A percentile compares a stretch with the other conserved stretches of the same genome.
Evolutionary conservation across 1,140 invertebrate genomes (phyloP).

Genomic region (Drosophila erecta): DNA sequence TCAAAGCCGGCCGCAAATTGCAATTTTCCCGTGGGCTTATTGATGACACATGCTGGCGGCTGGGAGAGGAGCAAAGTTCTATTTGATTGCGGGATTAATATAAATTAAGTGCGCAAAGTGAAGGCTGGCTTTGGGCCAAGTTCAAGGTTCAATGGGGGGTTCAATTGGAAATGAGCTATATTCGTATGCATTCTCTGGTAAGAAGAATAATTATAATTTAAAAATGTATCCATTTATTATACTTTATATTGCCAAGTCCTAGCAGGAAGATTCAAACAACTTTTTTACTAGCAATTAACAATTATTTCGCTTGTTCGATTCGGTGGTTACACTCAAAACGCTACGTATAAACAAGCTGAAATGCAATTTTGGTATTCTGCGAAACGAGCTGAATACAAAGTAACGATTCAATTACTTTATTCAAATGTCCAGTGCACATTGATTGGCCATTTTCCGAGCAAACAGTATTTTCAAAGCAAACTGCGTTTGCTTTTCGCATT

Average conservation of each 20-base stretch:
- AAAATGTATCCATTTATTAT: no score
- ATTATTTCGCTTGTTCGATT: not conserved
- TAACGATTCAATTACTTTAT: not conserved
- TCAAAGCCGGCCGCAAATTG: conserved; percentile 31
- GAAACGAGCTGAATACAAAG: not conserved
- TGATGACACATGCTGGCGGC: conserved; percentile 24
- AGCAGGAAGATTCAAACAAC: not conserved
- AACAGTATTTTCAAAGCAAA: not conserved
- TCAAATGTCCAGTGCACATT: not conserved
- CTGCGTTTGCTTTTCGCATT: not conserved
- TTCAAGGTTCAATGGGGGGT: conserved; percentile 10
- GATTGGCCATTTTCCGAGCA: not conserved
- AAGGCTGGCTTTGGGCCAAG: not conserved
- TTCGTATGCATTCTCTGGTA: not conserved
- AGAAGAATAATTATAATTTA: not conserved
- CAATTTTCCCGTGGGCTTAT: conserved; percentile 23
- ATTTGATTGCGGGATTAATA: conserved; percentile 53
- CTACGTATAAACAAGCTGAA: not conserved
- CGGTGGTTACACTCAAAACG: not conserved
- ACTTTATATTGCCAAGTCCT: not conserved
- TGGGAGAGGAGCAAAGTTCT: conserved; percentile 17
- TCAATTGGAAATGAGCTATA: not conserved
- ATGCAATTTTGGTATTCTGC: not conserved
- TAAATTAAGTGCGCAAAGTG: conserved; percentile 38
- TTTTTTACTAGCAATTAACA: not conserved